phyloP scores from a whole-genome alignment of 2,113 vertebrate species.

The Zapornia atra region DNA sequence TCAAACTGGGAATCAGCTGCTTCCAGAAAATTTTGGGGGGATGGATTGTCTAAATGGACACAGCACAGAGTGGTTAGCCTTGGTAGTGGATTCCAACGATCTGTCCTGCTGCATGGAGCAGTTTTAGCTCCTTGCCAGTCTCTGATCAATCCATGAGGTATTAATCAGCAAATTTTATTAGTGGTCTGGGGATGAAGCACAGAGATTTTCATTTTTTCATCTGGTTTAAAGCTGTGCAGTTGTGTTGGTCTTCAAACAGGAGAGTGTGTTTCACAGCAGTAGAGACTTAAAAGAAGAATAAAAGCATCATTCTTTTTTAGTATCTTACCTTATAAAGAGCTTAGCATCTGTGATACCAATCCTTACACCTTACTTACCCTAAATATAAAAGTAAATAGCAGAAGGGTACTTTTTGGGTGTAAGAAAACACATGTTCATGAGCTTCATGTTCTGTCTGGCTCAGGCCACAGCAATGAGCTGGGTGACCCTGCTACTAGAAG shows the following conservation, averaged over 20 bases:
- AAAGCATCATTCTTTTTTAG: neutral
- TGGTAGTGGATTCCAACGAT: neutral
- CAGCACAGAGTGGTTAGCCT: neutral
- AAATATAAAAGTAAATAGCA: neutral
- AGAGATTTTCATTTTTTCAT: neutral
- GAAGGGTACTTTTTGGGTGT: rapidly evolving
- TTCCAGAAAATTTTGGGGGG: neutral
- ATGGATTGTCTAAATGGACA: neutral
- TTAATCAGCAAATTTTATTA: neutral
- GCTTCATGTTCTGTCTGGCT: neutral
- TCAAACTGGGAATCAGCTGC: neutral
- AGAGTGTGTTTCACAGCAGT: neutral
- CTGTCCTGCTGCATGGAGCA: neutral
- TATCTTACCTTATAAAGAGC: neutral
- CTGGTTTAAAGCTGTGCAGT: neutral
- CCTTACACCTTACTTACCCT: neutral
- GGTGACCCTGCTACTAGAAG: neutral
- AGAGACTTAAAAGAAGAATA: neutral
- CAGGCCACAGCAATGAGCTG: neutral
- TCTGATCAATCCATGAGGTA: neutral
- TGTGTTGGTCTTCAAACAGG: neutral
- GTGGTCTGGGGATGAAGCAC: neutral
- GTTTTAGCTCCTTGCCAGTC: neutral
- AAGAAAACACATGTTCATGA: neutral
- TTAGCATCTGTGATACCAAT: neutral